These are phyloP conservation scores for Phalacrocorax carbo DNA, from an alignment of 2,113 vertebrate genomes.

Conservation along the genomic window DNA sequence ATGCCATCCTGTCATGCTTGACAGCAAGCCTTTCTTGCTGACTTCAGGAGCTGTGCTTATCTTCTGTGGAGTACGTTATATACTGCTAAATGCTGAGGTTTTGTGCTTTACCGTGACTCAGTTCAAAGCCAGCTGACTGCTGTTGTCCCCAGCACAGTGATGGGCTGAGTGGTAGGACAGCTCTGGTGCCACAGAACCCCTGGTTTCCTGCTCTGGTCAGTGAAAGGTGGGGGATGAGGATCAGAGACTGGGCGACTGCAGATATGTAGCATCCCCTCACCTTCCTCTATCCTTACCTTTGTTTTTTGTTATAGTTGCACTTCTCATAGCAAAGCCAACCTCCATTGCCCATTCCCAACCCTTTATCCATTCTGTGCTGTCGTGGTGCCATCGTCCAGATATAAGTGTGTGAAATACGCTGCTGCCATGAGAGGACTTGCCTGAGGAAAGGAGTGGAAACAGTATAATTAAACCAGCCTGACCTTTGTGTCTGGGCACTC, in stretches of 20 bases:
- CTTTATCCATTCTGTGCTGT: not conserved
- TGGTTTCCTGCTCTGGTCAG: not conserved
- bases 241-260: not conserved
- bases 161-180: too few species aligned
- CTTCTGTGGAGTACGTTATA: not conserved
- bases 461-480: not conserved
- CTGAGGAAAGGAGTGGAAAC: not conserved
- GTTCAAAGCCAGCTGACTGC: not conserved
- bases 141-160: not conserved
- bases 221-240: not conserved
- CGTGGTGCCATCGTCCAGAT: not conserved
- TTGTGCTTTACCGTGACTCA: accelerated
- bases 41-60: not conserved
- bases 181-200: not conserved
- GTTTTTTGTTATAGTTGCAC: not conserved
- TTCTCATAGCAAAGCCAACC: not conserved
- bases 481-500: not conserved
- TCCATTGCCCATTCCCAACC: not conserved
- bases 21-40: not conserved
- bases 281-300: not conserved
- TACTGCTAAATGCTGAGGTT: not conserved
- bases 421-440: not conserved
- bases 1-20: not conserved
- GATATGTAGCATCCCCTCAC: not conserved
- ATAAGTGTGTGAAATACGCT: not conserved